Evolutionary conservation across 2,888 invertebrate species (phyloP).

Genomic region (Ochlodes sylvanus): DNA sequence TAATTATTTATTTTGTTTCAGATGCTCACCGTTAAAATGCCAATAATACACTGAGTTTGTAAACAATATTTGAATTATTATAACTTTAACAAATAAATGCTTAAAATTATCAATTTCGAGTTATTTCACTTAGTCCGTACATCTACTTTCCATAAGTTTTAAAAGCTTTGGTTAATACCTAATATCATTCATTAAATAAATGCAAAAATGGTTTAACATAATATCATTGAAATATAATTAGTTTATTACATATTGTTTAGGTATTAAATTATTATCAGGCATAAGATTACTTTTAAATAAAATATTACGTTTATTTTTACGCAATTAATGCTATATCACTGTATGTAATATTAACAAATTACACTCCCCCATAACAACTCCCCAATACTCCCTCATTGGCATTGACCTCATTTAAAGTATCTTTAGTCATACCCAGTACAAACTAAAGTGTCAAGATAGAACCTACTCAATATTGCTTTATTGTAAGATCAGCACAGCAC

Average conservation of each 20-base stretch:
- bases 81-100: slow-evolving; percentile 7
- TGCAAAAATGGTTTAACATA: neutral
- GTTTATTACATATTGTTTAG: neutral
- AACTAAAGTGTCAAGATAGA: too few species aligned
- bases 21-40: slow-evolving; percentile 78
- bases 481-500: too few species aligned
- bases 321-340: too few species aligned
- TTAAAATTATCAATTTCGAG: neutral
- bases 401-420: too few species aligned
- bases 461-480: too few species aligned
- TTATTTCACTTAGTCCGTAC: neutral
- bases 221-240: neutral
- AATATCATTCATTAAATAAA: neutral
- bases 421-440: too few species aligned
- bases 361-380: too few species aligned
- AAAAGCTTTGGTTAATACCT: slow-evolving; percentile 9
- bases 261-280: too few species aligned
- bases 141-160: neutral
- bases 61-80: neutral
- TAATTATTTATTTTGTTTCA: slow-evolving; percentile 62
- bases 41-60: slow-evolving; percentile 61
- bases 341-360: too few species aligned
- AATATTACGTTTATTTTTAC: too few species aligned
- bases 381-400: too few species aligned
- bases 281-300: too few species aligned